These are phyloP conservation scores for Drosophila pegasa DNA, from an alignment of 2,888 invertebrate genomes.

Conservation along the genomic window DNA sequence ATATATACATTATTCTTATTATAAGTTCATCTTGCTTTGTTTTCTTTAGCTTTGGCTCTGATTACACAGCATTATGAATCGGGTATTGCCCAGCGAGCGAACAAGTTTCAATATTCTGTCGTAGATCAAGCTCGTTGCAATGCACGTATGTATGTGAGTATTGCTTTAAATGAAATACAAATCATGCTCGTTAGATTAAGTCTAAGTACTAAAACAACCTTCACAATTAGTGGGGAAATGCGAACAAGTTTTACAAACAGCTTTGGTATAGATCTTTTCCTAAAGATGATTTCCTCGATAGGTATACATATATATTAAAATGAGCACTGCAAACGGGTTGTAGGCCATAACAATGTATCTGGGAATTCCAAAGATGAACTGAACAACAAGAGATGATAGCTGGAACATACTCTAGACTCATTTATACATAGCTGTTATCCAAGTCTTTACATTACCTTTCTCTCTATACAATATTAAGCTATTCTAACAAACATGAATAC, in stretches of 20 bases:
- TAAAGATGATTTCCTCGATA: neutral
- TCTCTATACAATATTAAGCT: neutral
- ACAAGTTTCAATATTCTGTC: slow-evolving; percentile 44
- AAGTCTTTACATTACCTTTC: no score
- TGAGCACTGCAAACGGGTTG: neutral
- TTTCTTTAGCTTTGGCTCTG: slow-evolving; percentile 17
- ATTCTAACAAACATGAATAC: neutral
- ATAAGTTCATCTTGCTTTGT: slow-evolving; percentile 17
- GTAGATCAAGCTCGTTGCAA: slow-evolving; percentile 21
- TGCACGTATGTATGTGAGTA: slow-evolving; percentile 1
- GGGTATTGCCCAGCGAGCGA: slow-evolving; percentile 52
- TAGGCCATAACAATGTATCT: neutral
- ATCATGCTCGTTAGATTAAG: slow-evolving; percentile 18
- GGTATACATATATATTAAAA: neutral
- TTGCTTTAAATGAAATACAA: slow-evolving; percentile 10
- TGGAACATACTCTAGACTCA: neutral
- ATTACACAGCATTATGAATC: slow-evolving; percentile 29
- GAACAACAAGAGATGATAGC: neutral
- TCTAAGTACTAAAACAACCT: slow-evolving; percentile 3
- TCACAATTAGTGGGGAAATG: slow-evolving; percentile 6
- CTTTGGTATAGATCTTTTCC: neutral
- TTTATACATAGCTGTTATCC: no score
- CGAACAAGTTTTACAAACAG: slow-evolving; percentile 13
- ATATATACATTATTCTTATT: neutral
- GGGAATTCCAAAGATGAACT: neutral